A percentile compares a stretch with the other conserved stretches of the same genome.
These are phyloP conservation scores for Tiphia femorata DNA, from an alignment of 2,888 invertebrate species.

Conservation along the genomic window DNA sequence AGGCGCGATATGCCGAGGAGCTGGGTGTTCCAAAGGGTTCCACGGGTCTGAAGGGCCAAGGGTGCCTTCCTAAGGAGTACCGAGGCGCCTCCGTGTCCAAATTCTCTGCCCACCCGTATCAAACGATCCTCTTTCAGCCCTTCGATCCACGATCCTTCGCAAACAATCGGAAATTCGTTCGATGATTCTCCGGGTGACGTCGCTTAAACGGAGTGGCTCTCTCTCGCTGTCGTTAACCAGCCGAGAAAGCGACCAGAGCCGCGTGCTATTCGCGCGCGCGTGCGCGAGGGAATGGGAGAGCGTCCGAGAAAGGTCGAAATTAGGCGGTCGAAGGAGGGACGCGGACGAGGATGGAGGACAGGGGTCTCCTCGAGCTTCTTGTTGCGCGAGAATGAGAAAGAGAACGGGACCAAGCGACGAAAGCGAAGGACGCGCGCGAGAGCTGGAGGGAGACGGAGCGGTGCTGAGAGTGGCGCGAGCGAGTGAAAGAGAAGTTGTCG, in stretches of 20 bases:
- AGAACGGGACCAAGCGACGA: slow-evolving; percentile 11
- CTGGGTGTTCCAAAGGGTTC: slow-evolving; percentile 31
- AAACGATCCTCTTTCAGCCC: neutral
- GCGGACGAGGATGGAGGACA: too few species aligned
- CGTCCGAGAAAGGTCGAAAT: slow-evolving; percentile 9
- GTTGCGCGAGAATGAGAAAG: neutral
- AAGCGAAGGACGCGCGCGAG: neutral
- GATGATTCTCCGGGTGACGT: too few species aligned
- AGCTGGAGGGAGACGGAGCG: slow-evolving; percentile 19
- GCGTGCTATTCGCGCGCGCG: slow-evolving; percentile 6
- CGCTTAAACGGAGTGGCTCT: too few species aligned
- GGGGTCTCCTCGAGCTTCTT: too few species aligned
- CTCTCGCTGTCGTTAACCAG: slow-evolving; percentile 34
- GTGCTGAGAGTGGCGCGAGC: slow-evolving; percentile 11
- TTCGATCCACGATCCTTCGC: too few species aligned
- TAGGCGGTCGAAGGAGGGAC: too few species aligned
- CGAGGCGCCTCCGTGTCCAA: neutral
- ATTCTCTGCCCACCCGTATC: neutral
- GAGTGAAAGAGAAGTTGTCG: slow-evolving; percentile 17
- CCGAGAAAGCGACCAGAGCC: slow-evolving; percentile 40
- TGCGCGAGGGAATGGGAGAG: slow-evolving; percentile 10
- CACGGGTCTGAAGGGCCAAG: slow-evolving; percentile 3
- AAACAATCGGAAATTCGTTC: too few species aligned
- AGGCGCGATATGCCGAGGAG: slow-evolving; percentile 39
- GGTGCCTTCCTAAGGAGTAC: neutral